Evolutionary conservation across 2,797 vertebrate genomes (phyloP).

Genomic region (Anguilla marmorata): DNA sequence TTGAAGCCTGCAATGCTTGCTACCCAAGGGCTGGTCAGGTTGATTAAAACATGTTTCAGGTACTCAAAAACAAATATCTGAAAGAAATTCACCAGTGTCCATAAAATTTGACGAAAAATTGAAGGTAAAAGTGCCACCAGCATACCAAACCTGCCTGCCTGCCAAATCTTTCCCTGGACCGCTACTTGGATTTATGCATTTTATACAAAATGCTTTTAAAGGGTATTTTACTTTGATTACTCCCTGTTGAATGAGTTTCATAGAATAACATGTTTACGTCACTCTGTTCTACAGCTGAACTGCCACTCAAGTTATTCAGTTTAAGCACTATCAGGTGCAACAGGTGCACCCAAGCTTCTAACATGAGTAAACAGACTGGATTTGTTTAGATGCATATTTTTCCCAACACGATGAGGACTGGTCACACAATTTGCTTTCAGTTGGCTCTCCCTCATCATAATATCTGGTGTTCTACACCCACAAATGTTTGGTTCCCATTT

Average conservation of each 20-base stretch:
- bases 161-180: too few relatives aligned
- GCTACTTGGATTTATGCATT: too few relatives aligned
- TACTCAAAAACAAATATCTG: too few relatives aligned
- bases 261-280: not conserved
- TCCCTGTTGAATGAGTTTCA: not conserved
- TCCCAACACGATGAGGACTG: not conserved
- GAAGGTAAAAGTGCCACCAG: too few relatives aligned
- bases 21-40: too few relatives aligned
- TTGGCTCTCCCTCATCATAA: not conserved
- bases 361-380: not conserved
- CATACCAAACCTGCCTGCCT: too few relatives aligned
- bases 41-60: too few relatives aligned
- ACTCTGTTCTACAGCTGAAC: not conserved
- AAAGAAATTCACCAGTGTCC: too few relatives aligned
- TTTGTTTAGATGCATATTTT: not conserved
- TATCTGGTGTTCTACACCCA: not conserved
- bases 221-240: not conserved
- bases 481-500: not conserved
- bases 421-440: not conserved
- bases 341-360: too few relatives aligned
- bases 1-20: too few relatives aligned
- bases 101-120: too few relatives aligned
- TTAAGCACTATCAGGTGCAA: not conserved
- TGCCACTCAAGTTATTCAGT: not conserved
- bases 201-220: not conserved